Percentiles rank a stretch among this genome's conserved stretches.
Evolutionary conservation across 2,113 vertebrate species (phyloP).

Genomic region (Bostrychus sinensis): DNA sequence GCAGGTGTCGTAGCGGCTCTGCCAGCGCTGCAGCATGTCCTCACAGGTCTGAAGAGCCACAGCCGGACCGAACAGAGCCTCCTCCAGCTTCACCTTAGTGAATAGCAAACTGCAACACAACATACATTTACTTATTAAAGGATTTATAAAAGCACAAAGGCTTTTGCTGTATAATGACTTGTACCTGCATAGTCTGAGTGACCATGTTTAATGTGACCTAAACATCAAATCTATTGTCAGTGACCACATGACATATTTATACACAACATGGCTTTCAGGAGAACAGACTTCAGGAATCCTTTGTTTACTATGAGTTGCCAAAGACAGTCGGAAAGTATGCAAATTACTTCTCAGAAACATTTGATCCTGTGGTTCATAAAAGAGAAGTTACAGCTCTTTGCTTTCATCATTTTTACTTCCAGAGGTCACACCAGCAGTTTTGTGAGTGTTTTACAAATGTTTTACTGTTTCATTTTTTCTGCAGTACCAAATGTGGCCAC

Average conservation of each 20-base stretch:
- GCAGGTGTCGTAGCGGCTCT: conserved; percentile 83
- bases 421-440: too few species aligned
- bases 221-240: conserved; percentile 20
- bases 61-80: conserved; percentile 85
- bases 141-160: neutral
- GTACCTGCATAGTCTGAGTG: neutral
- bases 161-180: neutral
- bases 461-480: too few species aligned
- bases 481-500: too few species aligned
- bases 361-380: too few species aligned
- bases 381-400: too few species aligned
- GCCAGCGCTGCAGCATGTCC: conserved; percentile 92
- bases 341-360: too few species aligned
- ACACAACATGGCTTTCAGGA: conserved; percentile 11
- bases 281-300: neutral
- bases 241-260: conserved; percentile 6
- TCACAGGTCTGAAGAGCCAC: conserved; percentile 91
- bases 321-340: too few species aligned
- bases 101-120: conserved; percentile 86
- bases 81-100: conserved; percentile 94
- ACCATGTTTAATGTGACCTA: neutral
- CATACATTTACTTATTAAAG: conserved; percentile 5
- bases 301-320: too few species aligned
- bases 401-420: too few species aligned
- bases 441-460: too few species aligned